These are phyloP conservation scores for Erinaceus europaeus DNA, from an alignment of 2,113 vertebrate species.

Conservation along the genomic window DNA sequence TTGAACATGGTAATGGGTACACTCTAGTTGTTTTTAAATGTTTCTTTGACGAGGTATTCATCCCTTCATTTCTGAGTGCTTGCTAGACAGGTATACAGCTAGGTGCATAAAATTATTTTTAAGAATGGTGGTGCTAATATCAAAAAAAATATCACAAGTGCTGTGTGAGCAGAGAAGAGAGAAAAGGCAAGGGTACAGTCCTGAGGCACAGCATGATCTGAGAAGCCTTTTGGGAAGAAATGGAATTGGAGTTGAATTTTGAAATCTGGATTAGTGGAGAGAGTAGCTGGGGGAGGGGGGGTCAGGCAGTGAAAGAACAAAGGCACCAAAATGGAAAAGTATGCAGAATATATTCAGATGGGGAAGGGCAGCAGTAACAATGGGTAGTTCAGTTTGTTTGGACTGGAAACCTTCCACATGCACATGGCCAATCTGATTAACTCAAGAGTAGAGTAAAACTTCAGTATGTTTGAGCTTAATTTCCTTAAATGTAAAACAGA, in stretches of 20 bases:
- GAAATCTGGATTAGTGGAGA: conserved; percentile 4
- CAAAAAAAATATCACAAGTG: not conserved
- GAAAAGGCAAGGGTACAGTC: too few species aligned
- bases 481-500: conserved; percentile 7
- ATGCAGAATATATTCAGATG: not conserved
- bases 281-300: too few species aligned
- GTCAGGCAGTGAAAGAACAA: not conserved
- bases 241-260: not conserved
- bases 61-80: not conserved
- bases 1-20: too few species aligned
- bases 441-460: not conserved
- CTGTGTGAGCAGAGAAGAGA: not conserved
- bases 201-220: not conserved
- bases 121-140: not conserved
- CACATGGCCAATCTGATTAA: not conserved
- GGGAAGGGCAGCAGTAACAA: not conserved
- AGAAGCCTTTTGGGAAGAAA: not conserved
- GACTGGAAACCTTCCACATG: not conserved
- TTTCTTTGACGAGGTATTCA: not conserved
- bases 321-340: not conserved
- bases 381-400: not conserved
- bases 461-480: not conserved
- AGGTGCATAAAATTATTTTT: not conserved
- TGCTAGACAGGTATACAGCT: not conserved
- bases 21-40: too few species aligned